These are phyloP conservation scores for Heliconius hewitsoni DNA, from an alignment of 1,140 invertebrate genomes.

Conservation along the genomic window DNA sequence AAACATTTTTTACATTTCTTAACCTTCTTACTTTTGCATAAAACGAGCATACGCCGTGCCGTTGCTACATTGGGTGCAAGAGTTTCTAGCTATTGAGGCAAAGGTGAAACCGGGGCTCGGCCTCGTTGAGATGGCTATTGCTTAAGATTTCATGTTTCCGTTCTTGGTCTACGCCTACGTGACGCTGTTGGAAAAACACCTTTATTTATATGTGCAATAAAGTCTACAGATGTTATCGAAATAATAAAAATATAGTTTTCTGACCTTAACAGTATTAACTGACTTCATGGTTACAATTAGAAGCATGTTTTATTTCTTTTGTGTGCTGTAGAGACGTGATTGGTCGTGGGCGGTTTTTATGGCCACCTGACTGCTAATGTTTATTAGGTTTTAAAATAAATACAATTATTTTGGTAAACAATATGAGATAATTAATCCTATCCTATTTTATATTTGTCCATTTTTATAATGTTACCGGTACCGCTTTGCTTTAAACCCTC, in stretches of 20 bases:
- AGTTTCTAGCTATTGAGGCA: slow-evolving; percentile 42
- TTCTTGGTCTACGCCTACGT: slow-evolving; percentile 32
- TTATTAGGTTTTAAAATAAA: slow-evolving; percentile 14
- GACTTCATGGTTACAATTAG: slow-evolving; percentile 20
- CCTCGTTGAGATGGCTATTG: slow-evolving; percentile 45
- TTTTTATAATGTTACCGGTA: too few relatives aligned
- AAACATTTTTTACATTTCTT: background rate
- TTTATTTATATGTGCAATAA: slow-evolving; percentile 15
- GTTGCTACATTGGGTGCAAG: slow-evolving; percentile 29
- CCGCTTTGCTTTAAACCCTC: too few relatives aligned
- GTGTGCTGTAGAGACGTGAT: background rate
- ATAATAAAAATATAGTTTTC: slow-evolving; percentile 10
- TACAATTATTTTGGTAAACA: background rate
- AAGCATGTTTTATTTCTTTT: slow-evolving; percentile 10
- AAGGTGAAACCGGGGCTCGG: slow-evolving; percentile 45
- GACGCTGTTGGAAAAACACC: slow-evolving; percentile 12
- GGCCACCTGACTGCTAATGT: background rate
- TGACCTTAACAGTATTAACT: slow-evolving; percentile 21
- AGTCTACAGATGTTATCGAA: slow-evolving; percentile 7
- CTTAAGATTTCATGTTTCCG: slow-evolving; percentile 45
- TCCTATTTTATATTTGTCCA: too few relatives aligned
- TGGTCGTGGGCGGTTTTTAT: background rate
- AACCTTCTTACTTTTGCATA: background rate
- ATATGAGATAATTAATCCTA: too few relatives aligned
- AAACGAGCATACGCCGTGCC: slow-evolving; percentile 12